phyloP scores from a whole-genome alignment of 2,797 vertebrate genomes.

The Phoxinus dragarum region DNA sequence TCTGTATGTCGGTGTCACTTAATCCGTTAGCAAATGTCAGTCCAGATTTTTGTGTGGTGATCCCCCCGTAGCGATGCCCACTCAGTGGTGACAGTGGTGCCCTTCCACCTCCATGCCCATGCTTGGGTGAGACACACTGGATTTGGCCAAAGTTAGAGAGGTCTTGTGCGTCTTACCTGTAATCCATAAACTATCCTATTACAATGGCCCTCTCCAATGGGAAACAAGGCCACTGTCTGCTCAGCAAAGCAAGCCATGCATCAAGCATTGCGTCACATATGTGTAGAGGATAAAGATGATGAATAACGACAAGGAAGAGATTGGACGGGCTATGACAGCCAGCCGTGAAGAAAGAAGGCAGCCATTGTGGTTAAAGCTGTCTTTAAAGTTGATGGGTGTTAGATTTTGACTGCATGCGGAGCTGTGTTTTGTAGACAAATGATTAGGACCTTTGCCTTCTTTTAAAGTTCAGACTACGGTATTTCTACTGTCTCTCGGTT shows the following conservation, averaged over 20 bases:
- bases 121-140: slow-evolving; percentile 78
- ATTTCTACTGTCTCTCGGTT: not conserved
- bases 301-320: slow-evolving; percentile 26
- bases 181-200: slow-evolving; percentile 82
- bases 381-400: not conserved
- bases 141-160: slow-evolving; percentile 73
- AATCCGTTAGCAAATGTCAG: slow-evolving; percentile 35
- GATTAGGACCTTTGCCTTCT: not conserved
- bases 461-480: not conserved
- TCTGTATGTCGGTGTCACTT: slow-evolving; percentile 11
- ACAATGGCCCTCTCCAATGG: slow-evolving; percentile 67
- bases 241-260: slow-evolving; percentile 70
- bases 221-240: slow-evolving; percentile 80
- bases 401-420: not conserved
- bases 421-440: not conserved
- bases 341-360: not conserved
- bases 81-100: slow-evolving; percentile 65
- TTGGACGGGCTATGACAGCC: not conserved
- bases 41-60: slow-evolving; percentile 68
- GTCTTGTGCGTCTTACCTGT: slow-evolving; percentile 72
- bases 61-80: slow-evolving; percentile 62
- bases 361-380: slow-evolving; percentile 1
- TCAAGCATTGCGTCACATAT: slow-evolving; percentile 2
- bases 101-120: slow-evolving; percentile 72
- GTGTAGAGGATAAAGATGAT: slow-evolving; percentile 36